Base-by-base conservation (phyloP, 2,888 invertebrate genomes). In the Platycheirus rosarum region DNA sequence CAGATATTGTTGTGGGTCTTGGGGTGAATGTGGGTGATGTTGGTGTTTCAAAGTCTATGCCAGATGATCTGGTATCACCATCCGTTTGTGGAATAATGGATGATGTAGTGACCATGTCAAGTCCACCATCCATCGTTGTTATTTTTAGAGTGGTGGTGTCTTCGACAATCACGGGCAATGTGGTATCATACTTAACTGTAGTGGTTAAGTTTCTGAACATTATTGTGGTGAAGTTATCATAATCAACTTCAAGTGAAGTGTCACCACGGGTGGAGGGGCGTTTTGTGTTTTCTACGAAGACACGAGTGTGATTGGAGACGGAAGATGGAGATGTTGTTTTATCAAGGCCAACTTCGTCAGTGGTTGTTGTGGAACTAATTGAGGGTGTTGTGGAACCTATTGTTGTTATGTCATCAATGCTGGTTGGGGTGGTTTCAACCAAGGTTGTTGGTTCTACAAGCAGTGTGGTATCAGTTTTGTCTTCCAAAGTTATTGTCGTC, bases 171-270 rank as follows among this genome's bases (percentile, higher is more conserved):
- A 75, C 76, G 1, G 84, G 84, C 26, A 78, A 13, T 32, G 84
- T 84, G 3, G 74, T 48, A 29, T 79, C 75, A n/a, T 84, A 70
- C 26, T 18, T 69, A 48, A 44, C 66, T 9, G 78, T 69, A 37
- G 86, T 86, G 35, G 80, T 78, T 20, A 55, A 35, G 42, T 73
- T 82, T 5, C 73, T 60, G 49, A 77, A 82, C 6, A 85, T 63
- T 23, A 86, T 79, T 20, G 87, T 87, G 2, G 86, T 86, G 13
- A 86, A 84, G 77, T 87, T 87, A 23, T 75, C 73, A 55, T 86
- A 86, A 23, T 87, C 87, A 13, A 84, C 79, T 84, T 90, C 91
- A 69, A 89, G 87, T 1, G 90, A 89, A 5, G 89, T 90, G 84
- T 90, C 90, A 60, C 89, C 86, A 35, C 91, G 88, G 0, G 90